phyloP scores from a whole-genome alignment of 2,888 invertebrate species.

The Colostygia pectinataria region DNA sequence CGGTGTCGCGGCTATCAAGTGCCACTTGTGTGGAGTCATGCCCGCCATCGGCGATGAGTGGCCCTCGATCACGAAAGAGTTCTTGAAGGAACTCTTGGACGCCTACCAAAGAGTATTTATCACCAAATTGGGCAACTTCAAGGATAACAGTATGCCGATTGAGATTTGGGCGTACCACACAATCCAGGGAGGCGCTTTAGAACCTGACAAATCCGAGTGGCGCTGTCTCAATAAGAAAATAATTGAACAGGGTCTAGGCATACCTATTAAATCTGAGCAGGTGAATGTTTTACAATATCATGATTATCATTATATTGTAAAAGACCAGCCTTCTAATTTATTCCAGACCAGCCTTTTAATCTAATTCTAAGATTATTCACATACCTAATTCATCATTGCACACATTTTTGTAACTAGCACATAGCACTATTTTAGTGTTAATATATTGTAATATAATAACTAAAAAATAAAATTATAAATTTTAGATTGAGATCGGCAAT shows the following conservation, averaged over 20 bases:
- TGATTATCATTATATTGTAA: no score
- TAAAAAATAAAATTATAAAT: not conserved
- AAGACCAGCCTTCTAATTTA: no score
- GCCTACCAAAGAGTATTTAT: conserved; percentile 79
- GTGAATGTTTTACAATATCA: conserved; percentile 38
- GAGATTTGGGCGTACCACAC: conserved; percentile 86
- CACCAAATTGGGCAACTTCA: conserved; percentile 77
- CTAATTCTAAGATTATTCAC: no score
- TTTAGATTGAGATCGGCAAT: conserved; percentile 6
- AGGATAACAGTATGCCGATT: conserved; percentile 80
- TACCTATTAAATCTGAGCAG: conserved; percentile 60
- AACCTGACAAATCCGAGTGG: conserved; percentile 85
- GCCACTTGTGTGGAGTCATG: conserved; percentile 86
- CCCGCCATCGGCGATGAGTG: conserved; percentile 87
- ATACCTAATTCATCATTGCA: no score
- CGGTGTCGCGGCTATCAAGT: conserved; percentile 84
- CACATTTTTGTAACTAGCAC: no score
- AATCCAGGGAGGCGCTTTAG: conserved; percentile 85
- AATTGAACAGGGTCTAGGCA: conserved; percentile 85
- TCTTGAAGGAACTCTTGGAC: conserved; percentile 79
- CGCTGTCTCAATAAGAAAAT: conserved; percentile 86
- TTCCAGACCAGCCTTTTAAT: no score
- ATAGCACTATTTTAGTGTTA: no score
- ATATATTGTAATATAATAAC: no score
- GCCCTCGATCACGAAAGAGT: conserved; percentile 84